phyloP scores from a whole-genome alignment of 1,140 invertebrate genomes.

The Monochamus saltuarius region DNA sequence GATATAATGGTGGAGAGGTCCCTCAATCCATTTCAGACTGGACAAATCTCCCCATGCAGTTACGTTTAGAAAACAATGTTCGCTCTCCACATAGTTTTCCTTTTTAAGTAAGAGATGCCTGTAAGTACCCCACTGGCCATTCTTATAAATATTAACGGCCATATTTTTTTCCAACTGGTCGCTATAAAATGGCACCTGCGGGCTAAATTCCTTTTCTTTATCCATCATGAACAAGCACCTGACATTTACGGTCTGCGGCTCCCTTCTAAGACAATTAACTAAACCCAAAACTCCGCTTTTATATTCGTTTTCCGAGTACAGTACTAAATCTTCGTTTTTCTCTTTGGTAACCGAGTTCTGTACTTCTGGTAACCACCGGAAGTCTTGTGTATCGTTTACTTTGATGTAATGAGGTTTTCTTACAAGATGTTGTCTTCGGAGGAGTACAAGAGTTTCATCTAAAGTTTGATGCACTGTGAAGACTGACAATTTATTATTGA shows the following conservation, averaged over 20 bases:
- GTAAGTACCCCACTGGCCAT: slow-evolving; percentile 67
- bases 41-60: slow-evolving; percentile 80
- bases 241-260: slow-evolving; percentile 57
- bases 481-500: slow-evolving; percentile 46
- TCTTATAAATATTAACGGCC: slow-evolving; percentile 65
- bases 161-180: slow-evolving; percentile 63
- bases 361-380: slow-evolving; percentile 57
- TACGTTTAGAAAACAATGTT: slow-evolving; percentile 78
- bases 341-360: slow-evolving; percentile 59
- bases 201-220: slow-evolving; percentile 60
- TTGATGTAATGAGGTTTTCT: slow-evolving; percentile 8
- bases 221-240: slow-evolving; percentile 67
- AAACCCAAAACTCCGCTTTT: slow-evolving; percentile 77
- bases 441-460: slow-evolving; percentile 52
- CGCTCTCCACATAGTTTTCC: slow-evolving; percentile 49
- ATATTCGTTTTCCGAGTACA: slow-evolving; percentile 61
- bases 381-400: slow-evolving; percentile 34
- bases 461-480: slow-evolving; percentile 52
- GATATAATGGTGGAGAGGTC: slow-evolving; percentile 51
- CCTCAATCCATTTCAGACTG: slow-evolving; percentile 80
- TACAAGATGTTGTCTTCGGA: slow-evolving; percentile 32
- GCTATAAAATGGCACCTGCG: slow-evolving; percentile 64
- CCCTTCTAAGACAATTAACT: slow-evolving; percentile 70
- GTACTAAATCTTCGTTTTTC: slow-evolving; percentile 52
- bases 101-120: slow-evolving; percentile 36